Evolutionary conservation across 2,113 vertebrate genomes (phyloP), one percentile per base, ranked within the genome.

Genomic region (Arvicanthis niloticus): DNA sequence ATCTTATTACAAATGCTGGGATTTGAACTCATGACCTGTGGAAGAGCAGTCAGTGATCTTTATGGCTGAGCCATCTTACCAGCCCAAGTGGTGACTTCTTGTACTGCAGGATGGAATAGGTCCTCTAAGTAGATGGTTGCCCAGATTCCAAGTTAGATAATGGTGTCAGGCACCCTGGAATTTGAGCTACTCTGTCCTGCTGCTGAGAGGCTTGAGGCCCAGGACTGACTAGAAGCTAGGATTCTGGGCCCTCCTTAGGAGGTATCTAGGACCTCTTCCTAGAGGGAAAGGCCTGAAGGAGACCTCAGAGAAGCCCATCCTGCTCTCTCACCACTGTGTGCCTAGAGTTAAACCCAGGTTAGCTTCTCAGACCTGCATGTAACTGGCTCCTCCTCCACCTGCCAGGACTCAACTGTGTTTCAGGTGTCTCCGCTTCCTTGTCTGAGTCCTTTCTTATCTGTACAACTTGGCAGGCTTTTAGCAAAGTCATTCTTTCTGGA

Each of bases 111-210:
- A 15, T 67, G n/a, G 72, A 76, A 22, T 9, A 51, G 68, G 2
- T n/a, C 13, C 51, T n/a, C 10, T 40, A 10, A 13, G 22, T 5
- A 6, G 13, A 60, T 72, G 53, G 29, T 45, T 29, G 5, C 10
- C 22, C 12, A 37, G 75, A 77, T 67, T 17, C 37, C 24, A 1
- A 11, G 22, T 0, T 0, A 40, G 70, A 2, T 15, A 13, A 22
- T 48, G 40, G 21, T 31, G 13, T 88, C 6, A 12, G 42, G 24
- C 26, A 3, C 48, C 65, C 22, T 72, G 75, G 13, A 26, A 4
- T 42, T 60, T 5, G 3, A 7, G 72, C 42, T 65, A 29, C 11
- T 2, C 26, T 0, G 0, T 48, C 77, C 42, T 85, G 60, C 77
- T 84, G 22, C 65, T 21, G 34, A 77, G 7, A 31, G 72, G 19